Base-by-base conservation (phyloP, 2,797 vertebrate species). In the Pangasius macronema region DNA sequence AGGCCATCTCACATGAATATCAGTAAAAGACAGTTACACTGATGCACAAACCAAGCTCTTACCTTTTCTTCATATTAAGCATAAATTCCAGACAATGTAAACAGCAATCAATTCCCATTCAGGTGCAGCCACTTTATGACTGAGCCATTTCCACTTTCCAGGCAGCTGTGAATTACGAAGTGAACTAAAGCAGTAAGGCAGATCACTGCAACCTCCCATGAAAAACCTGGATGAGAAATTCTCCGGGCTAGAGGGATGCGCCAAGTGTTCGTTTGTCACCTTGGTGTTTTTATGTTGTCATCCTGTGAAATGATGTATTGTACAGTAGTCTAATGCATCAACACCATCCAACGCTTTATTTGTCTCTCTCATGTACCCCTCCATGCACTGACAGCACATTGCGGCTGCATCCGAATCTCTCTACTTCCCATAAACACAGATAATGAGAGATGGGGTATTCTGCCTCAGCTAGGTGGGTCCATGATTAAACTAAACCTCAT, bases 401-500 rank as follows among this genome's bases (percentile, higher is more conserved):
- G 87, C 87, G 88, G 76, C 68, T 39, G 39, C 85, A 85, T 91
- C 87, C 89, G 86, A 87, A 92, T 86, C 90, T 92, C 83, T 93
- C 92, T 88, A 88, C 84, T 75, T 80, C 84, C 61, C 49, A 39
- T 87, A 88, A 83, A 87, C 82, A 82, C 81, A 80, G 33, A 14
- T 89, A 90, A 90, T 79, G 68, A 91, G 72, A 87, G 68, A 22
- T 81, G 82, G 88, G 76, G 68, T 73, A 70, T 89, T 91, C 88
- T 70, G 72, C n/a, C 14, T 86, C 51, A 57, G 70, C 46, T 79
- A 57, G 79, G 68, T 46, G 33, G 87, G 30, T 86, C 65, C 82
- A 90, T 91, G 92, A 93, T 93, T 92, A 91, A 89, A 87, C 85
- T 81, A 91, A 87, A 93, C 85, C 85, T 92, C 90, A 90, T 90